Percentiles rank a stretch among this genome's conserved stretches.
Conservation (phyloP, 2,888 invertebrate species). For the Agrochola circellaris region DNA sequence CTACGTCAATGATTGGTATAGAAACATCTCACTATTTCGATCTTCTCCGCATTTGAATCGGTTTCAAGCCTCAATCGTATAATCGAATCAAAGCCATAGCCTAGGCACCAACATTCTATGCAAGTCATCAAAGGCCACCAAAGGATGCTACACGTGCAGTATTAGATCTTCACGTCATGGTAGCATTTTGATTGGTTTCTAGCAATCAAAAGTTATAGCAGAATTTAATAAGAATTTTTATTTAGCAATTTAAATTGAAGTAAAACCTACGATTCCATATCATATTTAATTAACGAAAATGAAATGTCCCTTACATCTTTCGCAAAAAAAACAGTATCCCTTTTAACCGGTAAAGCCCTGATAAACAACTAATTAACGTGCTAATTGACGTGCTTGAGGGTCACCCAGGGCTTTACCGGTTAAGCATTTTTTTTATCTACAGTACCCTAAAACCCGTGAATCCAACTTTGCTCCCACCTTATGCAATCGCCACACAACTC, state of each 20-base stretch:
- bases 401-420: too few relatives aligned
- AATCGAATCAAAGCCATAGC: not conserved
- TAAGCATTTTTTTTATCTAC: conserved; percentile 20
- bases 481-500: conserved; percentile 49
- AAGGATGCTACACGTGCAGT: not conserved
- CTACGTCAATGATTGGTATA: not conserved
- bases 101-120: not conserved
- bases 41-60: not conserved
- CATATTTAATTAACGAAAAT: not conserved
- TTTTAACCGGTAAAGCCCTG: too few relatives aligned
- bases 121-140: not conserved
- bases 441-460: conserved; percentile 10
- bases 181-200: not conserved
- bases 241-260: not conserved
- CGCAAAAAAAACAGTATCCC: too few relatives aligned
- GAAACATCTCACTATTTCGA: not conserved
- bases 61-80: not conserved
- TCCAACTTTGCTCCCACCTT: conserved; percentile 34
- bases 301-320: not conserved
- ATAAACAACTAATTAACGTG: too few relatives aligned
- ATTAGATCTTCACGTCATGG: not conserved
- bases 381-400: too few relatives aligned
- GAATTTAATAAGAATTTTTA: not conserved
- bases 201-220: not conserved
- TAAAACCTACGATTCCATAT: not conserved